Base-by-base conservation (phyloP, 2,888 invertebrate genomes). In the Ophraella communa region DNA sequence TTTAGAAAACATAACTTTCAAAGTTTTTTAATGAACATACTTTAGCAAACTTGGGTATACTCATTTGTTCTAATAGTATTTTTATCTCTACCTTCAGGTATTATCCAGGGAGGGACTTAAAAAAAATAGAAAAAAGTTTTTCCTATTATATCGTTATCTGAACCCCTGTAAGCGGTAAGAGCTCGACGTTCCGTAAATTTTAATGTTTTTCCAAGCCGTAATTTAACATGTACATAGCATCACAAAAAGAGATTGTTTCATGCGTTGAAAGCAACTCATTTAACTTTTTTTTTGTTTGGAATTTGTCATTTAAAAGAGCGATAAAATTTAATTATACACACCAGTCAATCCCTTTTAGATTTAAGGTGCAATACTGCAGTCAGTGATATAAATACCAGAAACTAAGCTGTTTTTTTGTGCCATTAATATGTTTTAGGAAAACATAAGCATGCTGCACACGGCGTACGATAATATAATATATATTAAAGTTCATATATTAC, bases 41-140 rank as follows among this genome's bases (percentile, higher is more conserved):
- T 58, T 58, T 58, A 51, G 51, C 35, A 27, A 58, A 58, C 58
- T 58, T 49, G 24, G 51, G 58, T 58, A 51, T 57, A 57, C 57
- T 57, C 57, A 57, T 61, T 61, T 42, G 53, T 61, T 61, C 33
- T 62, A 62, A 62, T 62, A 45, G 62, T 47, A 62, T 62, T 62
- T 55, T 53, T 55, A 39, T 62, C 44, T 62, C 18, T 47, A 55
- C 33, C 47, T 55, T 17, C 35, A 45, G 33, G 53, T 62, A 45
- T 55, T 45, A 45, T 45, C 45, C 45, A 45, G 45, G 21, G 45
- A 21, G 4, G 45, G 45, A 2, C 10, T 20, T 4, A n/a, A 42
- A n/a, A 20, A 5, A 17, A 1, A 17, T 17, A 2, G 7, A 39
- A 17, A 39, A 39, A 39, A 39, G 5, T 39, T 39, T 39, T 39